These are phyloP conservation scores for Anhinga rufa DNA, from an alignment of 2,113 vertebrate genomes.

Conservation along the genomic window DNA sequence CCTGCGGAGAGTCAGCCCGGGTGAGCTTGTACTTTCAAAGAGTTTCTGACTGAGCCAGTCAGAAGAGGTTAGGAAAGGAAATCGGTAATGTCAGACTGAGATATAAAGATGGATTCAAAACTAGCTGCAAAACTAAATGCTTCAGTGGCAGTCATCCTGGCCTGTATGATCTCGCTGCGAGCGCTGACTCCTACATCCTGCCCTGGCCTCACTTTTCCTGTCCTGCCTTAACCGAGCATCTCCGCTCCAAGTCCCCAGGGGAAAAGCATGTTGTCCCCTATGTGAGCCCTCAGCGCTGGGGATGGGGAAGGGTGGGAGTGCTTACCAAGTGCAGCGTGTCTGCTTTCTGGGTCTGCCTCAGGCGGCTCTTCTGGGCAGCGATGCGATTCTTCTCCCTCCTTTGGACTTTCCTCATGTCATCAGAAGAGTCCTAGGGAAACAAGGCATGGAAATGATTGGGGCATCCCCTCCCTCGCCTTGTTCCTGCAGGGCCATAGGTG, in stretches of 20 bases:
- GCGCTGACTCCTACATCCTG: neutral
- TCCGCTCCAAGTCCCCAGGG: fast-evolving
- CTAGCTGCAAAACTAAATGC: neutral
- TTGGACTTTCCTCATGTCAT: slow-evolving; percentile 91
- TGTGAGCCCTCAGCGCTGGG: neutral
- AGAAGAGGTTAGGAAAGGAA: neutral
- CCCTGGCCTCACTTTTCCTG: neutral
- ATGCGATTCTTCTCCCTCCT: slow-evolving; percentile 96
- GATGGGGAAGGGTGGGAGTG: neutral
- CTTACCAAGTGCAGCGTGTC: slow-evolving; percentile 96
- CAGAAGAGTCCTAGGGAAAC: slow-evolving; percentile 82
- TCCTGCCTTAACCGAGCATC: neutral
- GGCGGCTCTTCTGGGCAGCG: slow-evolving; percentile 95
- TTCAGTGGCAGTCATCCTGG: neutral
- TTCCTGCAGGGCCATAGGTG: neutral
- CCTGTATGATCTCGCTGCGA: neutral
- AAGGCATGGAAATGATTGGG: neutral
- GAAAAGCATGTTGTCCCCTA: neutral
- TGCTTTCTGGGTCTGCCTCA: slow-evolving; percentile 95
- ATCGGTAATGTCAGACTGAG: neutral
- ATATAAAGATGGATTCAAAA: neutral
- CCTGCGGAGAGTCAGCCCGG: neutral
- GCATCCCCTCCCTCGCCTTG: neutral
- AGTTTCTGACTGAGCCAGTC: neutral
- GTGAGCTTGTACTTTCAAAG: neutral